phyloP scores from a whole-genome alignment of 2,797 vertebrate species.

The Arctocebus calabarensis region DNA sequence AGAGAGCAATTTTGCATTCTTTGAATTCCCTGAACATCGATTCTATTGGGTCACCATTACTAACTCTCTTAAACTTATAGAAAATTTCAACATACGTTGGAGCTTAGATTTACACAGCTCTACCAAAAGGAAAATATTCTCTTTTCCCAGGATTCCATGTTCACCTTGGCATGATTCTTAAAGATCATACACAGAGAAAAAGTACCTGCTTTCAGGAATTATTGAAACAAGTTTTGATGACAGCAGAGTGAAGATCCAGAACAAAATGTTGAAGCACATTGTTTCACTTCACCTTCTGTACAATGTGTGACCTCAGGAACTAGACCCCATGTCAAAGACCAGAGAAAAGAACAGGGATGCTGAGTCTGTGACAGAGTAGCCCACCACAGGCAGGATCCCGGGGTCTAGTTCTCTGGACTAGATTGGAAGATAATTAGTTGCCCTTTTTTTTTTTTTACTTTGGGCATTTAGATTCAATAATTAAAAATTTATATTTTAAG shows the following conservation, averaged over 20 bases:
- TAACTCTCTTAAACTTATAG: background rate
- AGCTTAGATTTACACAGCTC: background rate
- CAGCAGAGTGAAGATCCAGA: background rate
- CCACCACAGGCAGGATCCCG: background rate
- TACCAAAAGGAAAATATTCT: background rate
- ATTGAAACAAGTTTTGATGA: background rate
- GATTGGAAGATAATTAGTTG: background rate
- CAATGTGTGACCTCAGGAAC: background rate
- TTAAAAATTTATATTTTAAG: background rate
- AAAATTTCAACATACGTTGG: background rate
- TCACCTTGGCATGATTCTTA: background rate
- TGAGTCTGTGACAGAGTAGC: background rate
- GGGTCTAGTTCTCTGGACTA: background rate
- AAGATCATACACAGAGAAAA: fast-evolving
- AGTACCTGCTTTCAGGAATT: background rate
- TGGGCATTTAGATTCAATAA: background rate
- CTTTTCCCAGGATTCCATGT: background rate
- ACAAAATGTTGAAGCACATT: background rate
- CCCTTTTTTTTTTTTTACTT: background rate
- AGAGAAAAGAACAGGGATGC: background rate
- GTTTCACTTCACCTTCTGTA: background rate
- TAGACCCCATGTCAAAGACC: background rate
- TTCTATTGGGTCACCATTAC: background rate
- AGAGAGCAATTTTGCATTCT: background rate
- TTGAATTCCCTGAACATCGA: background rate